A percentile compares a stretch with the other conserved stretches of the same genome.
phyloP scores from a whole-genome alignment of 2,797 vertebrate genomes.

The Loriculus beryllinus region DNA sequence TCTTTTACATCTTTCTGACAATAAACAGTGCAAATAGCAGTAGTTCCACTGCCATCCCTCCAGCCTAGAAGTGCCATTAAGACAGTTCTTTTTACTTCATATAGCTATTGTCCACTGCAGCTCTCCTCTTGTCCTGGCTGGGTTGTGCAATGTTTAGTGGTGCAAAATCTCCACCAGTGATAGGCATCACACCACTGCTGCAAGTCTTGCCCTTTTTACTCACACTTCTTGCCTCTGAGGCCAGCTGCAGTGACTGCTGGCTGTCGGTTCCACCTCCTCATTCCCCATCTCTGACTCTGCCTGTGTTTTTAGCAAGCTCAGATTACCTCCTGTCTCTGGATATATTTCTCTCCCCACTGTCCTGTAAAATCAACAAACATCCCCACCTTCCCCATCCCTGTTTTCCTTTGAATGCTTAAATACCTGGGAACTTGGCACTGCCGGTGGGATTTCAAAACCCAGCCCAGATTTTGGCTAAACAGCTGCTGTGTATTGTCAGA shows the following conservation, averaged over 20 bases:
- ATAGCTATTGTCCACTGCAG: neutral
- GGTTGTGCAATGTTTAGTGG: neutral
- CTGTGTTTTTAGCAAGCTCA: neutral
- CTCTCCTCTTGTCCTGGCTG: neutral
- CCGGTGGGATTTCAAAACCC: neutral
- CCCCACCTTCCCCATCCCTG: neutral
- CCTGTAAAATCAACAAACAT: neutral
- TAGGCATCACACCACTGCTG: neutral
- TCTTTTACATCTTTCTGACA: slow-evolving; percentile 6
- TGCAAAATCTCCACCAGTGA: neutral
- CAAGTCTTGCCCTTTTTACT: neutral
- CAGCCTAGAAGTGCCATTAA: neutral
- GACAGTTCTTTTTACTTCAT: neutral
- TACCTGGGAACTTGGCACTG: neutral
- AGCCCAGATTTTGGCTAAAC: neutral
- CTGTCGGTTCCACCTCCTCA: neutral
- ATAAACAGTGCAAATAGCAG: slow-evolving; percentile 35
- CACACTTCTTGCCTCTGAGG: fast-evolving
- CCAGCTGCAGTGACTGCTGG: neutral
- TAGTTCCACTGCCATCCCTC: neutral
- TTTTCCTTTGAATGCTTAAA: neutral
- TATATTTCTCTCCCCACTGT: neutral
- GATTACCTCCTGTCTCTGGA: neutral
- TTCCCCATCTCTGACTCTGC: neutral
- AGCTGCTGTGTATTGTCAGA: neutral